phyloP scores from a whole-genome alignment of 2,113 vertebrate species.

The Urocitellus parryii region DNA sequence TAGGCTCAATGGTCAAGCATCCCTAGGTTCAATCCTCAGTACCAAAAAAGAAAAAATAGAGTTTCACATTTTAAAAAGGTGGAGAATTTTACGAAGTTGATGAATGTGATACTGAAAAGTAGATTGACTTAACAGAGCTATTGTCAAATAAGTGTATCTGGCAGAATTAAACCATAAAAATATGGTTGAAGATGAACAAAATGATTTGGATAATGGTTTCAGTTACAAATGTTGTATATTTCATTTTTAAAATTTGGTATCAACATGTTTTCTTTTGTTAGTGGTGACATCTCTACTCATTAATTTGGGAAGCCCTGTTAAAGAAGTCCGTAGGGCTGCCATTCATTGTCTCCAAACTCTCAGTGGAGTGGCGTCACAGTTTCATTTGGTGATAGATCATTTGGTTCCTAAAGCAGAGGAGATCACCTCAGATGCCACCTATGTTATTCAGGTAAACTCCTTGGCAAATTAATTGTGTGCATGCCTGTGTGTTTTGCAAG shows the following conservation, averaged over 20 bases:
- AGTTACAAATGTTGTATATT: neutral
- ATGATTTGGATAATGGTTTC: neutral
- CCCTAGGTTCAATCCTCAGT: neutral
- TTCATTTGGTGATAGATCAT: conserved; percentile 88
- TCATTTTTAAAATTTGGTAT: neutral
- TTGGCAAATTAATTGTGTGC: neutral
- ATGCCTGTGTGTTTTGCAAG: fast-evolving
- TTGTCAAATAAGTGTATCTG: neutral
- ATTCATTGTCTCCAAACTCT: conserved; percentile 89
- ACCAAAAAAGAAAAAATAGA: neutral
- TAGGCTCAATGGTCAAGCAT: neutral
- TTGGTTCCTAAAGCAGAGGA: conserved; percentile 92
- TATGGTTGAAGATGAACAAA: neutral
- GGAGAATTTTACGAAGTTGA: neutral
- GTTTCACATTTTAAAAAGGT: neutral
- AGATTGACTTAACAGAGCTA: neutral
- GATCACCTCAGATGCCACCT: conserved; percentile 91
- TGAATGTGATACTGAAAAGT: neutral
- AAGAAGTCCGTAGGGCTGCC: conserved; percentile 93
- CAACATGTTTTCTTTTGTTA: conserved; percentile 74
- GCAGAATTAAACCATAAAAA: neutral
- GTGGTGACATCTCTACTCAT: conserved; percentile 93
- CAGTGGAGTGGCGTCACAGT: conserved; percentile 83
- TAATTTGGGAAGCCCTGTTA: conserved; percentile 90
- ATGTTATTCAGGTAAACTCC: conserved; percentile 89